These are phyloP conservation scores for Tyria jacobaeae DNA, from an alignment of 2,888 invertebrate genomes.

Conservation along the genomic window DNA sequence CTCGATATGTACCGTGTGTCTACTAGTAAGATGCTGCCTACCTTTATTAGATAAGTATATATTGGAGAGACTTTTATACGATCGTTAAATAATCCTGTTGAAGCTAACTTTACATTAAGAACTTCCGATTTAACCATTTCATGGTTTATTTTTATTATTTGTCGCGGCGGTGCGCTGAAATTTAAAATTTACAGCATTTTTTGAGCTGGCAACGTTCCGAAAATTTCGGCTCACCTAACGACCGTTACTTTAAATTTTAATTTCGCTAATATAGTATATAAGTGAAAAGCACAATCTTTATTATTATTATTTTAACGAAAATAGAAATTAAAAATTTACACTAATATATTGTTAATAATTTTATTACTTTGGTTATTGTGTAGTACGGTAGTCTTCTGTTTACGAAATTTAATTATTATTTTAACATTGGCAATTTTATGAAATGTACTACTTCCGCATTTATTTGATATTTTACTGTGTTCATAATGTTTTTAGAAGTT, in stretches of 20 bases:
- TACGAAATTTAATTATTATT: slow-evolving; percentile 67
- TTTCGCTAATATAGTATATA: slow-evolving; percentile 84
- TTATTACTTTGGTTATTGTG: slow-evolving; percentile 78
- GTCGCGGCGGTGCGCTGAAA: slow-evolving; percentile 52
- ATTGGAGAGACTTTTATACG: slow-evolving; percentile 86
- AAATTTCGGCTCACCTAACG: slow-evolving; percentile 56
- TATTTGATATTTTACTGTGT: slow-evolving; percentile 85
- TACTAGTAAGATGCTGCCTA: slow-evolving; percentile 78
- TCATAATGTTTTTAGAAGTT: slow-evolving; percentile 83
- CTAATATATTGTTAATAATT: slow-evolving; percentile 86
- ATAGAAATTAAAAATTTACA: slow-evolving; percentile 67
- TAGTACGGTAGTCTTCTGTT: slow-evolving; percentile 66
- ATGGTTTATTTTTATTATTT: slow-evolving; percentile 64
- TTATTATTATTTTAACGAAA: slow-evolving; percentile 72
- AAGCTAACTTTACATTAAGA: slow-evolving; percentile 82
- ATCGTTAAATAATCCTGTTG: slow-evolving; percentile 85
- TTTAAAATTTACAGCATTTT: slow-evolving; percentile 53
- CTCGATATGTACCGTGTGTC: slow-evolving; percentile 75
- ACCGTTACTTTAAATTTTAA: slow-evolving; percentile 63
- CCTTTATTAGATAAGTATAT: slow-evolving; percentile 85
- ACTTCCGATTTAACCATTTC: slow-evolving; percentile 83
- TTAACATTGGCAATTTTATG: slow-evolving; percentile 73
- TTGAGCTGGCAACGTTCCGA: slow-evolving; percentile 64
- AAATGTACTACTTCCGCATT: slow-evolving; percentile 78
- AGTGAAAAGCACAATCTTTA: slow-evolving; percentile 82